These are phyloP conservation scores for Dioctria linearis DNA, from an alignment of 2,888 invertebrate genomes.

Conservation along the genomic window DNA sequence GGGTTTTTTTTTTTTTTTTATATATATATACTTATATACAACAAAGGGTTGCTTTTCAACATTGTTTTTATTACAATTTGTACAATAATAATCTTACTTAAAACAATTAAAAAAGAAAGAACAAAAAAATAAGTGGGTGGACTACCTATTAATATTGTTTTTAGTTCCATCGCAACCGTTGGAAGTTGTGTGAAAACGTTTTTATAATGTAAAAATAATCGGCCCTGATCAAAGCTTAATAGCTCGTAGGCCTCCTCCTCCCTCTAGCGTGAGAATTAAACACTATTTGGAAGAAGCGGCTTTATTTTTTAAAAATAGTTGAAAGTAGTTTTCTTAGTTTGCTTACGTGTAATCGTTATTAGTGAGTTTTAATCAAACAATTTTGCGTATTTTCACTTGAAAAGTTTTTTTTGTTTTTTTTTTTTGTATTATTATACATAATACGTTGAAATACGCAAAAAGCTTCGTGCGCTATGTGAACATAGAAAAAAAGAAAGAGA, in stretches of 20 bases:
- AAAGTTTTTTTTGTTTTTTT: background rate
- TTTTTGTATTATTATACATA: background rate
- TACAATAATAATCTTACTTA: background rate
- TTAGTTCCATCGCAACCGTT: background rate
- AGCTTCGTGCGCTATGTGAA: constrained; percentile 23
- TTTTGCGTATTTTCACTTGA: constrained; percentile 30
- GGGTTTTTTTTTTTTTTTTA: background rate
- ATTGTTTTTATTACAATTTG: background rate
- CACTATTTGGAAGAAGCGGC: background rate
- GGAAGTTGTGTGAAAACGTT: background rate
- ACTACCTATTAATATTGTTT: background rate
- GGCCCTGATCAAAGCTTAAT: background rate
- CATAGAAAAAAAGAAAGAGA: background rate
- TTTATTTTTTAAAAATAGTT: background rate
- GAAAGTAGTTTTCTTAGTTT: background rate
- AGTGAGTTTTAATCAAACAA: constrained; percentile 10
- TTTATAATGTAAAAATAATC: background rate
- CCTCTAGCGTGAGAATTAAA: background rate
- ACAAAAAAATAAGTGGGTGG: background rate
- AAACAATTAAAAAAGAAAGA: too few species aligned
- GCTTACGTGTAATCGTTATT: background rate
- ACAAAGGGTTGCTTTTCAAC: constrained; percentile 12
- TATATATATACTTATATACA: too few species aligned
- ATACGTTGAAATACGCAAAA: constrained; percentile 16
- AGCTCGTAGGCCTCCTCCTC: too few species aligned